Base-by-base conservation (phyloP, 2,888 invertebrate genomes). In the Emesis furor region DNA sequence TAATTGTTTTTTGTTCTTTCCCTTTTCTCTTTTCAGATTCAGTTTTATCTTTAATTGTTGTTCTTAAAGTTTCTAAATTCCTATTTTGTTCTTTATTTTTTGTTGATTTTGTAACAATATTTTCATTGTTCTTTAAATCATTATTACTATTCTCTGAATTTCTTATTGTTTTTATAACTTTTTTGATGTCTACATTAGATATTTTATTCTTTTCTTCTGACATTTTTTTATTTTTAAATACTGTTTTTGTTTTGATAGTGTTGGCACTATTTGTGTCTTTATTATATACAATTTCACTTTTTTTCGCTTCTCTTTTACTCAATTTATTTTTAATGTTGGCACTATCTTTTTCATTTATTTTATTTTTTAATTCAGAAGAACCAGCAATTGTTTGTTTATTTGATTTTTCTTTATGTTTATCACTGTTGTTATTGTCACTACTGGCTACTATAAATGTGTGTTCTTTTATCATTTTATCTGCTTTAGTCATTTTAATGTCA, bases 81-180 rank as follows among this genome's bases (percentile, higher is more conserved):
- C 10, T 55, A n/a, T n/a, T 55, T 55, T 55, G 55, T 55, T 55
- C 6, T n/a, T n/a, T 17, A n/a, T 55, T 3, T 55, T 55, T 55
- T n/a, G 17, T 30, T 32, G 35, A 67, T 7, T n/a, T 6, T 0
- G 7, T 67, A 35, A n/a, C 67, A 35, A 14, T 35, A n/a, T 32
- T 35, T 14, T 14, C 2, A n/a, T 67, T 67, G 6, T 67, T 30
- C 7, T 35, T 32, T 73, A 35, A 17, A 69, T 51, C 32, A 30
- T 10, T 67, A 42, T 75, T 46, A 7, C 55, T 55, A 17, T 55
- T 55, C 7, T 17, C 55, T 10, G 39, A 39, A 73, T 80, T 76
- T 35, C 67, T 32, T 7, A 67, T 32, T 67, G 67, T 65, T 6
- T 32, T 65, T 32, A 65, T 32, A 32, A 65, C 32, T 65, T 32